Evolutionary conservation across 2,888 invertebrate species (phyloP).

Genomic region (Heterodera filipjevi): DNA sequence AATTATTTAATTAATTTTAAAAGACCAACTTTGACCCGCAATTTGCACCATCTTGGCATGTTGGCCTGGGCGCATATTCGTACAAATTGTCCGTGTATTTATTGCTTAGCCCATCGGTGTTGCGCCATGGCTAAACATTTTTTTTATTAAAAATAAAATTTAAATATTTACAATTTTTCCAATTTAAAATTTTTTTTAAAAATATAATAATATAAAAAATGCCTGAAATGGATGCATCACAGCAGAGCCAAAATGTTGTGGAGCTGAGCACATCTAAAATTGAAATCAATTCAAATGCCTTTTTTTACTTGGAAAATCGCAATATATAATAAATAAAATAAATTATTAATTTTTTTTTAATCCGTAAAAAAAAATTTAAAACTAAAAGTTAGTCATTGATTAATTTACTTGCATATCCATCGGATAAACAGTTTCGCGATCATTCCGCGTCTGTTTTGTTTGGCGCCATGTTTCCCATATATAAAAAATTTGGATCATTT

Average conservation of each 20-base stretch:
- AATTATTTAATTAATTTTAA: background rate
- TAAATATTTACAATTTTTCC: background rate
- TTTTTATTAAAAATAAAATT: background rate
- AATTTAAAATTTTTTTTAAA: conserved; percentile 21
- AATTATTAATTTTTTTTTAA: background rate
- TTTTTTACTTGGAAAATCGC: background rate
- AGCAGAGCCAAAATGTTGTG: conserved; percentile 54
- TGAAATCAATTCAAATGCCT: background rate
- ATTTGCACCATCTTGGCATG: conserved; percentile 44
- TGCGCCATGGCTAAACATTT: conserved; percentile 53
- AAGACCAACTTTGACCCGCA: conserved; percentile 41
- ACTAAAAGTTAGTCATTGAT: conserved; percentile 17
- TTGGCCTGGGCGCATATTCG: conserved; percentile 52
- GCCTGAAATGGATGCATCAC: conserved; percentile 50
- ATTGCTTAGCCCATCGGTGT: conserved; percentile 55
- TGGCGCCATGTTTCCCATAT: conserved; percentile 66
- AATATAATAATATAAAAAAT: background rate
- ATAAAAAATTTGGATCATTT: no score
- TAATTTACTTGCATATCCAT: conserved; percentile 38
- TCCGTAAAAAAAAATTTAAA: background rate
- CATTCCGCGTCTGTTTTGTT: conserved; percentile 45
- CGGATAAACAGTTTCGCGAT: conserved; percentile 52
- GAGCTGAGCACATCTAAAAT: conserved; percentile 44
- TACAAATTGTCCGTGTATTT: conserved; percentile 60
- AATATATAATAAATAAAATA: background rate